Conservation (phyloP, 2,797 vertebrate species). For the Scolopax bukidnonensis region DNA sequence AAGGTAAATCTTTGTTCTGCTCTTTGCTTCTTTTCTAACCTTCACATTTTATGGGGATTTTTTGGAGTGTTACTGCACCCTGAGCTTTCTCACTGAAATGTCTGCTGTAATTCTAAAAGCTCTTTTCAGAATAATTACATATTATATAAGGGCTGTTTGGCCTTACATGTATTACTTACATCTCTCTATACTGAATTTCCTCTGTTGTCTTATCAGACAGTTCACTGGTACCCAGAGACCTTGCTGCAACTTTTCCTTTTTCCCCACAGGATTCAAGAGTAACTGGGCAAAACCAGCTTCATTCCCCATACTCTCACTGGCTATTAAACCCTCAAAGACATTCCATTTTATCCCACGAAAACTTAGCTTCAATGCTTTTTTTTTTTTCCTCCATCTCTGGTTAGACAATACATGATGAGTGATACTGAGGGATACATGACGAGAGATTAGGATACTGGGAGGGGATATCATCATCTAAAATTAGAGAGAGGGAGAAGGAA, state of each 20-base stretch:
- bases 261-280: neutral
- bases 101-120: neutral
- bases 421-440: neutral
- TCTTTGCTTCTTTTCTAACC: neutral
- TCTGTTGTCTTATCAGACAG: neutral
- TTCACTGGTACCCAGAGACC: neutral
- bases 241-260: neutral
- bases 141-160: neutral
- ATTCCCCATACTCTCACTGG: neutral
- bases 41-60: neutral
- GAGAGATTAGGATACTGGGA: neutral
- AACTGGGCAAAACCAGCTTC: neutral
- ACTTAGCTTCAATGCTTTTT: neutral
- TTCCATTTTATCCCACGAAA: neutral
- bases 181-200: neutral
- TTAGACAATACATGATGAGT: neutral
- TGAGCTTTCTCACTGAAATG: neutral
- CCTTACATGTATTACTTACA: neutral
- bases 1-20: neutral
- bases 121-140: neutral
- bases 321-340: neutral
- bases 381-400: neutral
- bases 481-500: neutral
- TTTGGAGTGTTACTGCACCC: neutral
- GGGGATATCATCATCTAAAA: neutral